Conservation (phyloP, 2,797 vertebrate species). For the Gouania willdenowi region DNA sequence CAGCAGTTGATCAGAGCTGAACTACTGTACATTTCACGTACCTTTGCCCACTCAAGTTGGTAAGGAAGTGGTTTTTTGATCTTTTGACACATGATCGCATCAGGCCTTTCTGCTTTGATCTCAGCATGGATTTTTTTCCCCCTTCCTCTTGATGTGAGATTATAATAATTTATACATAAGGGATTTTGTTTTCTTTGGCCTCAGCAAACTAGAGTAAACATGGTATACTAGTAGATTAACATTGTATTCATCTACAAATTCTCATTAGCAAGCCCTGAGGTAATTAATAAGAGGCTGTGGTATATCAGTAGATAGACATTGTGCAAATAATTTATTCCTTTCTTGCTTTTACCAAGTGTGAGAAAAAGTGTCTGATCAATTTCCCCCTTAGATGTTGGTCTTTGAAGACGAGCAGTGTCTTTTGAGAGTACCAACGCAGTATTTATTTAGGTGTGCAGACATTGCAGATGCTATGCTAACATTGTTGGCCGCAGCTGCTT, state of each 20-base stretch:
- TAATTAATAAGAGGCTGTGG: conserved; percentile 69
- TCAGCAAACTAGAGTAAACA: conserved; percentile 76
- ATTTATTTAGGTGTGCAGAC: conserved; percentile 49
- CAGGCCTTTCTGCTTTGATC: conserved; percentile 72
- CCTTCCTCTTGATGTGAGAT: conserved; percentile 67
- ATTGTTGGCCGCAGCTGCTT: conserved; percentile 28
- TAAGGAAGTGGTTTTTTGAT: conserved; percentile 64
- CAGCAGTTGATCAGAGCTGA: conserved; percentile 20
- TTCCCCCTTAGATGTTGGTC: conserved; percentile 61
- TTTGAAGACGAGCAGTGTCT: conserved; percentile 62
- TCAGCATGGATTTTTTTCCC: conserved; percentile 59
- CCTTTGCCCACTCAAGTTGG: conserved; percentile 47
- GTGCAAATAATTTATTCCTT: conserved; percentile 67
- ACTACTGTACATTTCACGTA: conserved; percentile 39
- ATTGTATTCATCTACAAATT: conserved; percentile 76
- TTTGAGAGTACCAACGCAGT: conserved; percentile 41
- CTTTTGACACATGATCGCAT: conserved; percentile 76
- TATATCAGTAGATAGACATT: conserved; percentile 52
- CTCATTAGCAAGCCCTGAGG: conserved; percentile 74
- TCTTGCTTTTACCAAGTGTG: conserved; percentile 55
- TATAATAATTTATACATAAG: conserved; percentile 82
- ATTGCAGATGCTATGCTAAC: conserved; percentile 40
- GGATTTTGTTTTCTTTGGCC: conserved; percentile 68
- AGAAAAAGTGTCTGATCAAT: conserved; percentile 73
- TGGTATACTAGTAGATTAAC: conserved; percentile 53